Conservation (phyloP, 2,888 invertebrate genomes). For the Drosophila antonietae region DNA sequence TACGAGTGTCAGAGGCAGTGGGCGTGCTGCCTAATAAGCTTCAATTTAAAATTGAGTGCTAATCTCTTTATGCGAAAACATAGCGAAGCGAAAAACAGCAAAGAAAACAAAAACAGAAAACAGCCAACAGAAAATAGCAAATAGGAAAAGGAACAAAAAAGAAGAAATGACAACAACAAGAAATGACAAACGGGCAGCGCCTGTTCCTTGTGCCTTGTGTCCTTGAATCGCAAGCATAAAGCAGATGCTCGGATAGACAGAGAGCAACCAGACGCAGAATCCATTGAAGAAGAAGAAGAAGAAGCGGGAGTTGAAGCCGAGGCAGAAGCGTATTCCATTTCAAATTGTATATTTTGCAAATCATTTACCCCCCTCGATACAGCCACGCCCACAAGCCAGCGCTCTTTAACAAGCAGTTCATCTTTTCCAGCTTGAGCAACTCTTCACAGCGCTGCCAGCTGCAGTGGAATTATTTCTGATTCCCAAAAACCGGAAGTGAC, state of each 20-base stretch:
- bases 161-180: neutral
- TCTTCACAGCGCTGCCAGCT: conserved; percentile 20
- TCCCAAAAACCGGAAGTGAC: conserved; percentile 37
- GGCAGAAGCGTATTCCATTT: conserved; percentile 45
- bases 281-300: conserved; percentile 6
- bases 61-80: conserved; percentile 55
- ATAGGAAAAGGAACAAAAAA: neutral
- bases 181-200: conserved; percentile 27
- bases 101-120: conserved; percentile 22
- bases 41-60: conserved; percentile 63
- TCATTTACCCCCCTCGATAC: conserved; percentile 25
- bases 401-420: conserved; percentile 15
- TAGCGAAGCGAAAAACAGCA: conserved; percentile 32
- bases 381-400: neutral
- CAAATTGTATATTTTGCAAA: conserved; percentile 52
- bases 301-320: conserved; percentile 19
- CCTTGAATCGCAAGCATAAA: conserved; percentile 41
- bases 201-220: conserved; percentile 32
- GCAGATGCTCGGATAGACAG: conserved; percentile 22
- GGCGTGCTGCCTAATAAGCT: conserved; percentile 48
- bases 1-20: neutral
- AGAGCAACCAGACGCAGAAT: conserved; percentile 1
- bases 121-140: conserved; percentile 1
- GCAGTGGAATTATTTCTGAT: conserved; percentile 13
- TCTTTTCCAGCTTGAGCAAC: conserved; percentile 26